Conservation (phyloP, 2,888 invertebrate genomes). For the Nomada hirtipes region DNA sequence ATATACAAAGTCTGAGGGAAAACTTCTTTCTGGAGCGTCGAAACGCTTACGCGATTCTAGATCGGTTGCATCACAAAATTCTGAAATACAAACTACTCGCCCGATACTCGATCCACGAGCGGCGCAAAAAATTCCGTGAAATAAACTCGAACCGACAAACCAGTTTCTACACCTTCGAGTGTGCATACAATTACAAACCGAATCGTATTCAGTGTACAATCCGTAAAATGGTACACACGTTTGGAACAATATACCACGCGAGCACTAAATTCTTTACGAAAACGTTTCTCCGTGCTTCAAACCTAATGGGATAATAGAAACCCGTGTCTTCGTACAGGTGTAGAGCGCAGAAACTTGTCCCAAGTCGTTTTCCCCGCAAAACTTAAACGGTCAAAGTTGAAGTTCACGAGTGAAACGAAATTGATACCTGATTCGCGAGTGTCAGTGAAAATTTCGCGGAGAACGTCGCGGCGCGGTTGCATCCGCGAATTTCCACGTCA, state of each 20-base stretch:
- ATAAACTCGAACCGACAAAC: background rate
- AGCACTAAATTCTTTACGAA: background rate
- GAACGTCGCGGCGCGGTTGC: slow-evolving; percentile 54
- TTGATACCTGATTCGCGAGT: slow-evolving; percentile 46
- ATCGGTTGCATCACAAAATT: slow-evolving; percentile 13
- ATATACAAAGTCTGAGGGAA: background rate
- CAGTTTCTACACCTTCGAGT: background rate
- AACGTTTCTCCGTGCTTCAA: background rate
- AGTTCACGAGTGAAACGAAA: background rate
- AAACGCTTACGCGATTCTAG: background rate
- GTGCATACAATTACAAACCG: background rate
- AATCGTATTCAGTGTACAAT: background rate
- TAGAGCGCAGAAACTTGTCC: background rate
- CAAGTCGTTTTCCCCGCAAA: background rate
- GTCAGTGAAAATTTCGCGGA: slow-evolving; percentile 51
- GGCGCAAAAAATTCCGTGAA: slow-evolving; percentile 17
- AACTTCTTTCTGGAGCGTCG: background rate
- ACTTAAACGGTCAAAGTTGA: background rate
- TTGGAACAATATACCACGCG: background rate
- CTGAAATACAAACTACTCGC: slow-evolving; percentile 6
- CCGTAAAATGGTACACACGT: no score
- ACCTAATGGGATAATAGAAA: background rate
- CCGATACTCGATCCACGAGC: slow-evolving; percentile 10
- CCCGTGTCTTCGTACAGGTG: background rate
- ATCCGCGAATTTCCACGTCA: slow-evolving; percentile 67